phyloP scores from a whole-genome alignment of 2,113 vertebrate genomes.

The Cinclus mexicanus region DNA sequence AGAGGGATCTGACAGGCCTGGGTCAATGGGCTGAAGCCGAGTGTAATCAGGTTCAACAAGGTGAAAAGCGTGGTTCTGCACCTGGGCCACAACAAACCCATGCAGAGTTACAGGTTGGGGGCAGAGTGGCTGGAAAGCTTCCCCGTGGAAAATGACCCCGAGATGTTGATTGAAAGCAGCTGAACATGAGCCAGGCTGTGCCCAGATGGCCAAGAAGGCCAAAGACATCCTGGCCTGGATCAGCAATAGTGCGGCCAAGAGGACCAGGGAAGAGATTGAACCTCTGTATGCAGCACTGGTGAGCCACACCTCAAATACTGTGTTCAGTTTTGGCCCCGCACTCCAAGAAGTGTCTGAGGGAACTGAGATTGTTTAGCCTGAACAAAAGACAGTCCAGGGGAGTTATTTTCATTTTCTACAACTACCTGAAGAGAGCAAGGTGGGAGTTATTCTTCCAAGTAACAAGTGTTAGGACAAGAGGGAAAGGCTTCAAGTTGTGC shows the following conservation, averaged over 20 bases:
- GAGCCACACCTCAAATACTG: accelerated
- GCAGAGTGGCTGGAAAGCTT: not conserved
- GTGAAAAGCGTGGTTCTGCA: accelerated
- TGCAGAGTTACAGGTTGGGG: not conserved
- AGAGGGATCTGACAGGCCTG: not conserved
- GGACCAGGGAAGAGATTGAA: not conserved
- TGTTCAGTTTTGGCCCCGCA: not conserved
- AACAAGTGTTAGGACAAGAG: not conserved
- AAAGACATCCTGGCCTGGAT: not conserved
- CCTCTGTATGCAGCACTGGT: accelerated
- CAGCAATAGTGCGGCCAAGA: not conserved
- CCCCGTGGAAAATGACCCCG: not conserved
- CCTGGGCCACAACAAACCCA: not conserved
- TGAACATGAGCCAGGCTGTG: not conserved
- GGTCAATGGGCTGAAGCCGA: not conserved
- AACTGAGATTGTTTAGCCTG: not conserved
- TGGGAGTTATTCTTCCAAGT: not conserved
- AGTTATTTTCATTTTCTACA: not conserved
- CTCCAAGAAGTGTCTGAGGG: not conserved
- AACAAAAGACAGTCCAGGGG: not conserved
- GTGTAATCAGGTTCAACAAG: not conserved
- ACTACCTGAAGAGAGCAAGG: not conserved
- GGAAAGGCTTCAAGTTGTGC: not conserved
- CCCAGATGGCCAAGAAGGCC: not conserved
- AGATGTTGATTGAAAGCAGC: not conserved